Evolutionary conservation across 2,888 invertebrate genomes (phyloP).

Genomic region (Graphium colonna): DNA sequence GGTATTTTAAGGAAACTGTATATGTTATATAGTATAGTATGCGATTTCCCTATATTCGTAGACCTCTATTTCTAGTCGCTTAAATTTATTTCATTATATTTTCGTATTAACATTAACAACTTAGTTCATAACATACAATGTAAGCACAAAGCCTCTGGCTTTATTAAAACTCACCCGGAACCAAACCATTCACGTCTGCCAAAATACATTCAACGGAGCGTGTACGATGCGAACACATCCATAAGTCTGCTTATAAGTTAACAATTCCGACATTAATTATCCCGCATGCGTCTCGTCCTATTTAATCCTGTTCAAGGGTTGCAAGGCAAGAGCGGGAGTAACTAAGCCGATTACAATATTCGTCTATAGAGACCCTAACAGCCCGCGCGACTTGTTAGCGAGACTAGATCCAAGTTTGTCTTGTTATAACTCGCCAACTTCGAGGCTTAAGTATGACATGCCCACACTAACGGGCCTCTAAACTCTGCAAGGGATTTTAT

Average conservation of each 20-base stretch:
- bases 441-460: conserved; percentile 39
- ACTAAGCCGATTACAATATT: conserved; percentile 62
- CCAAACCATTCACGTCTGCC: conserved; percentile 1
- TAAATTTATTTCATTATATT: no score
- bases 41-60: no score
- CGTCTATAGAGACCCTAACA: conserved; percentile 41
- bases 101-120: neutral
- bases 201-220: neutral
- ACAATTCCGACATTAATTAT: conserved; percentile 37
- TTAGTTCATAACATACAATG: neutral
- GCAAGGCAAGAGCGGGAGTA: conserved; percentile 38
- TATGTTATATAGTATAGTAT: no score
- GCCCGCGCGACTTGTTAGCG: conserved; percentile 51
- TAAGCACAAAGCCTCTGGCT: neutral
- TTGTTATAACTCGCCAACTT: conserved; percentile 51
- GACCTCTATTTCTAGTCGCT: no score
- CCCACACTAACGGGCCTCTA: conserved; percentile 37
- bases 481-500: conserved; percentile 34
- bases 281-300: conserved; percentile 31
- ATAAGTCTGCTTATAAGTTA: conserved; percentile 23
- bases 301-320: conserved; percentile 45
- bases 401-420: conserved; percentile 53
- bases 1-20: no score
- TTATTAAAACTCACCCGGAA: neutral
- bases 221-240: conserved; percentile 2